Evolutionary conservation across 1,140 invertebrate species (phyloP).

Genomic region (Akabosia matsudoensis): DNA sequence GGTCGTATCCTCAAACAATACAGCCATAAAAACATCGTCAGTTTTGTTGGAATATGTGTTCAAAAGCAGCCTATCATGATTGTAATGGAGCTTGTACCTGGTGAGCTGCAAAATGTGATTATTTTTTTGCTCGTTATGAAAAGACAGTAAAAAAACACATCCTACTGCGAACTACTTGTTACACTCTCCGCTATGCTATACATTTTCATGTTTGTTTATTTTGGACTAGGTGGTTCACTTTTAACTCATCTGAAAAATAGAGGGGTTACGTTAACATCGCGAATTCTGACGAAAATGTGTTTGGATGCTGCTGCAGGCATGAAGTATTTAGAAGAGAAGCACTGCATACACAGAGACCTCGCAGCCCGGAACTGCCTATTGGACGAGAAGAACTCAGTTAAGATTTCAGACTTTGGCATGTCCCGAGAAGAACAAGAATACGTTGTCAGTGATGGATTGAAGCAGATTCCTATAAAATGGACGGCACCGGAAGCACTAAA

Average conservation of each 20-base stretch:
- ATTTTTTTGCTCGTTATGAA: constrained; percentile 2
- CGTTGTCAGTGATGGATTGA: constrained; percentile 94
- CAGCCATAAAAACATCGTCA: constrained; percentile 92
- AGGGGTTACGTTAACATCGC: constrained; percentile 63
- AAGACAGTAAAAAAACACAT: not conserved
- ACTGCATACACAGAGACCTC: constrained; percentile 93
- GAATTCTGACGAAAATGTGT: constrained; percentile 83
- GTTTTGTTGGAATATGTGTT: constrained; percentile 95
- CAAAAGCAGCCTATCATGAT: constrained; percentile 99
- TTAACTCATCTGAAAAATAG: constrained; percentile 81
- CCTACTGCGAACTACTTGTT: too few relatives aligned
- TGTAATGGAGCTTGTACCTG: constrained; percentile 94
- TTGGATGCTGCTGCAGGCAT: constrained; percentile 87
- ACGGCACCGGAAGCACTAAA: constrained; percentile 94
- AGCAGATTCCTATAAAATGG: constrained; percentile 98
- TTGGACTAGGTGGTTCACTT: constrained; percentile 75
- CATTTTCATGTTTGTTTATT: constrained; percentile 21
- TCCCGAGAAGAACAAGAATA: constrained; percentile 96
- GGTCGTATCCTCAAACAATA: constrained; percentile 94
- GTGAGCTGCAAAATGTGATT: constrained; percentile 54
- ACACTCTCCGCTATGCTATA: not conserved
- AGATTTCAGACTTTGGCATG: constrained; percentile 66
- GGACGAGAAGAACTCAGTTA: constrained; percentile 35
- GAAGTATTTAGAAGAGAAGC: constrained; percentile 92
- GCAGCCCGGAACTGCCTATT: constrained; percentile 88